Evolutionary conservation across 2,888 invertebrate species (phyloP), one percentile per base, ranked within the genome.

Genomic region (Xanthia icteritia): DNA sequence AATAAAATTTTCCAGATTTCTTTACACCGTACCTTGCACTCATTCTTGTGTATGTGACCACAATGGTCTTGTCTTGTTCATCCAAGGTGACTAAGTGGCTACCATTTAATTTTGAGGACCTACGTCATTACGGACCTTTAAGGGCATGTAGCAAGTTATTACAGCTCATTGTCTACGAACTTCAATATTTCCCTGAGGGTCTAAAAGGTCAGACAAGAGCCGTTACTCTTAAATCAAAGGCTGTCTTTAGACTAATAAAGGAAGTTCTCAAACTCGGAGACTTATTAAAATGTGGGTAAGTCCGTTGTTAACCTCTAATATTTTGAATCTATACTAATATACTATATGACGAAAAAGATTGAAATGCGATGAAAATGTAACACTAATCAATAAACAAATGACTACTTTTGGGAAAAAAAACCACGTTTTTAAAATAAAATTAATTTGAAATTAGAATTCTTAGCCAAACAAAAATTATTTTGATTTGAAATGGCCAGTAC

Each of bases 101-200:
- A 48, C 23, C 60, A 56, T 39, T 73, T 48, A 56, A 78, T 73
- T 39, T 31, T 42, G 20, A 54, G 31, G 3, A 54, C 51, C 42
- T 69, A 8, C 15, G 4, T 36, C 39, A 6, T 68, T 39, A 65
- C 6, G 20, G 17, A 20, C 54, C 23, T 45, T 60, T 51, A 76
- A 58, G 15, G 48, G 31, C 56, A 31, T 73, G 54, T 72, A 72
- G 8, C 39, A 23, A 60, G 58, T 63, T 58, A 79, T 58, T 36
- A 66, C 20, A 36, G 6, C n/a, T 71, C 61, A 71, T 71, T 81
- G 66, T 80, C 70, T 71, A 36, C 31, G 36, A 77, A 81, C 67
- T 81, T 58, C 61, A 63, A 64, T 77, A 67, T 77, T 81, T 77
- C 71, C 77, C 67, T 36, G 6, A 58, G 66, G 81, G 51, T 36